A percentile compares a stretch with the other conserved stretches of the same genome.
These are phyloP conservation scores for Gastrophryne carolinensis DNA, from an alignment of 2,797 vertebrate genomes.

Conservation along the genomic window DNA sequence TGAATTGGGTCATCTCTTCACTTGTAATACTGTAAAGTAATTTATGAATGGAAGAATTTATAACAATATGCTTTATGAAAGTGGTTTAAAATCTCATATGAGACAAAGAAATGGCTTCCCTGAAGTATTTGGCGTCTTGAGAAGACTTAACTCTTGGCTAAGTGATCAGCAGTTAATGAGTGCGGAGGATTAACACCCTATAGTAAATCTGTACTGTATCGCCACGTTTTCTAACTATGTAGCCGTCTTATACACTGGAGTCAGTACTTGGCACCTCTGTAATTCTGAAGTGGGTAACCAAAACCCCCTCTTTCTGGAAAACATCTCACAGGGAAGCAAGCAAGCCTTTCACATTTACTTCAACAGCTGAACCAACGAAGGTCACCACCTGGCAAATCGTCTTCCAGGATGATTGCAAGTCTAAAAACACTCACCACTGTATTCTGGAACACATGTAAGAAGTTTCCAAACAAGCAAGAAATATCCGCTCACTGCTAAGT, in stretches of 20 bases:
- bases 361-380: background rate
- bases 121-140: background rate
- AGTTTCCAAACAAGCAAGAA: too few relatives aligned
- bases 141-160: background rate
- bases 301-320: background rate
- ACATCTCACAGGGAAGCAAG: background rate
- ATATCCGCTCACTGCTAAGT: too few relatives aligned
- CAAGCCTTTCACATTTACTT: background rate
- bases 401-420: background rate
- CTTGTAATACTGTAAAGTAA: too few relatives aligned
- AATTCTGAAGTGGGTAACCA: background rate
- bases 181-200: conserved; percentile 23
- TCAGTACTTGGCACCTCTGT: background rate
- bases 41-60: too few relatives aligned
- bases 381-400: background rate
- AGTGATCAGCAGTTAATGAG: background rate
- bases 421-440: too few relatives aligned
- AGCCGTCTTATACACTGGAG: background rate
- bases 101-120: conserved; percentile 6
- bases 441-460: too few relatives aligned
- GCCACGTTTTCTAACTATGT: background rate
- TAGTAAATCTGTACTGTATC: background rate
- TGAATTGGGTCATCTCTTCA: too few relatives aligned
- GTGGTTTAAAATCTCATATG: background rate
- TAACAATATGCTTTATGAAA: too few relatives aligned